These are phyloP conservation scores for Odontamblyopus rebecca DNA, from an alignment of 2,797 vertebrate genomes.

Conservation along the genomic window DNA sequence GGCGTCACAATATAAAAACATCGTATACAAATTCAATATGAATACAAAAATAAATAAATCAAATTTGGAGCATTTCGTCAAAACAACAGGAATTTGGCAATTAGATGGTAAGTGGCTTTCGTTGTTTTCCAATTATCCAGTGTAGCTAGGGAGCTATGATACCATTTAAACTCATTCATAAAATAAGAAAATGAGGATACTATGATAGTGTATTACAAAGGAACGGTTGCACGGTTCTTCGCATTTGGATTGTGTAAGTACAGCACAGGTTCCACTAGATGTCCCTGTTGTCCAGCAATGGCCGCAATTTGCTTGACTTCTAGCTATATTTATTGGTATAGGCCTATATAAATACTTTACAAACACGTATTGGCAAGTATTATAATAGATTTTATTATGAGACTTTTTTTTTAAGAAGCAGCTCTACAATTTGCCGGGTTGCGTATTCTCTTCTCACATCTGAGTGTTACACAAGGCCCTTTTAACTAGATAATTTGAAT, in stretches of 20 bases:
- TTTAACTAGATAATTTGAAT: neutral
- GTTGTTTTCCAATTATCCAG: too few species aligned
- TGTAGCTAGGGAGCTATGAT: too few species aligned
- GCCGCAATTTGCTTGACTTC: neutral
- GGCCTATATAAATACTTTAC: neutral
- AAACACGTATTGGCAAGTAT: neutral
- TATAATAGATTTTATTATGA: neutral
- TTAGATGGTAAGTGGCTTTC: too few species aligned
- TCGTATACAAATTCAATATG: too few species aligned
- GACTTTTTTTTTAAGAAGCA: neutral
- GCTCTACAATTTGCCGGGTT: neutral
- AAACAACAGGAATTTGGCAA: too few species aligned
- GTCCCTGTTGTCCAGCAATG: constrained; percentile 28
- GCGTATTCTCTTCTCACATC: neutral
- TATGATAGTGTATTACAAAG: too few species aligned
- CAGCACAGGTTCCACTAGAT: constrained; percentile 36
- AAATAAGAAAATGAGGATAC: too few species aligned
- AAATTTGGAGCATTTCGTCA: too few species aligned
- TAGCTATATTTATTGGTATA: neutral
- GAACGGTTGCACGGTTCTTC: too few species aligned
- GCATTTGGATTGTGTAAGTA: neutral
- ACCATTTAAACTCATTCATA: too few species aligned
- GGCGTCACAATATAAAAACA: too few species aligned
- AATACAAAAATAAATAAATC: too few species aligned
- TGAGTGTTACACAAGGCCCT: neutral